phyloP scores from a whole-genome alignment of 2,113 vertebrate genomes.

The Aspiorhynchus laticeps region DNA sequence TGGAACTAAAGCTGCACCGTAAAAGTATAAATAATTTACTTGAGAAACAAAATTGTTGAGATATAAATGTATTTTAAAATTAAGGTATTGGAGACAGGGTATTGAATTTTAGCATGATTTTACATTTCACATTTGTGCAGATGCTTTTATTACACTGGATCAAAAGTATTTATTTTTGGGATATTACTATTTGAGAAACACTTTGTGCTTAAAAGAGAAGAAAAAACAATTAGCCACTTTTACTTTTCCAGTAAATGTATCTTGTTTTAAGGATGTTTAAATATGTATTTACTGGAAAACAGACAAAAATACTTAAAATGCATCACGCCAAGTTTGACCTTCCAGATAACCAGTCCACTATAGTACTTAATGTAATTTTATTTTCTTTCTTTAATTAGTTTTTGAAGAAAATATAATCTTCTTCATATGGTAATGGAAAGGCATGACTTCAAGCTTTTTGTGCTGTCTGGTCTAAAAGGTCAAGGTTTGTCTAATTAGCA shows the following conservation, averaged over 20 bases:
- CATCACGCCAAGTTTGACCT: neutral
- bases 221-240: neutral
- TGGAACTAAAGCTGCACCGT: neutral
- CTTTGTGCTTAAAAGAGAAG: neutral
- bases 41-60: neutral
- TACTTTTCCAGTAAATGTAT: neutral
- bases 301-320: neutral
- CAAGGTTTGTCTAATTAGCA: neutral
- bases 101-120: neutral
- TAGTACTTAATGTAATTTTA: conserved; percentile 15
- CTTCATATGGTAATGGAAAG: neutral
- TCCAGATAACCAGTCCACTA: neutral
- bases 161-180: too few species aligned
- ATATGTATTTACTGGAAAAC: neutral
- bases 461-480: conserved; percentile 17
- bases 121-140: neutral
- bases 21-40: neutral
- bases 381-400: conserved; percentile 27
- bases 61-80: neutral
- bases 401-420: conserved; percentile 9
- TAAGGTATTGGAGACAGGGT: neutral
- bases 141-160: neutral
- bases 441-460: conserved; percentile 37
- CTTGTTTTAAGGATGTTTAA: neutral
- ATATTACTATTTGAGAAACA: neutral